phyloP scores from a whole-genome alignment of 1,140 invertebrate species.

The Antheraea pernyi region DNA sequence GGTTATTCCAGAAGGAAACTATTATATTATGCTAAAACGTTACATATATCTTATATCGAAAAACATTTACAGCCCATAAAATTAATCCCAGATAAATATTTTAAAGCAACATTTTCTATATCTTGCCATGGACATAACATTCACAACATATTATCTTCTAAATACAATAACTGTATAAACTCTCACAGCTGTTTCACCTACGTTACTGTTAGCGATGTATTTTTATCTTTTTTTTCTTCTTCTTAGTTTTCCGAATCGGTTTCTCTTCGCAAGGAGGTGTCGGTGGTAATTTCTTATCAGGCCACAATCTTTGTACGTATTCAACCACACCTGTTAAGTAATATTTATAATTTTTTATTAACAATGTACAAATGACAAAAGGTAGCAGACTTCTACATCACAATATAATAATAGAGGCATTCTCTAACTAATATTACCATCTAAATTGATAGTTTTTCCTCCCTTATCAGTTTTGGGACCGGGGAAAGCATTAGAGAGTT shows the following conservation, averaged over 20 bases:
- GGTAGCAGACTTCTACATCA: no score
- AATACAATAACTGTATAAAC: no score
- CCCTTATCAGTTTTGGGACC: conserved; percentile 37
- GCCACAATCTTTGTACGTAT: conserved; percentile 35
- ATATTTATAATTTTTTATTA: background rate
- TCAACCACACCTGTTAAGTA: conserved; percentile 29
- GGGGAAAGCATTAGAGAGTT: conserved; percentile 30
- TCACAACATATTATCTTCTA: no score
- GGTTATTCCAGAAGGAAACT: no score
- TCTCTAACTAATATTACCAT: background rate
- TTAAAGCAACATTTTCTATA: no score
- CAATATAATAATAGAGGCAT: background rate
- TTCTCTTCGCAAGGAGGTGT: conserved; percentile 2
- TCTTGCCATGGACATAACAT: no score
- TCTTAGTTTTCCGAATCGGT: background rate
- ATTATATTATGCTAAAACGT: no score
- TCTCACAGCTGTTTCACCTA: no score
- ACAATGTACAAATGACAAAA: background rate
- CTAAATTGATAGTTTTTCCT: conserved; percentile 26
- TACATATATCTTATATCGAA: no score
- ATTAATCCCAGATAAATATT: no score
- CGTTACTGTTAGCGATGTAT: background rate
- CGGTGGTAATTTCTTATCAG: conserved; percentile 30
- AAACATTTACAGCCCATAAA: no score
- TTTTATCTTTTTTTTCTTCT: background rate